Base-by-base conservation (phyloP, 2,797 vertebrate genomes). In the Pangasius sanitwongsei region DNA sequence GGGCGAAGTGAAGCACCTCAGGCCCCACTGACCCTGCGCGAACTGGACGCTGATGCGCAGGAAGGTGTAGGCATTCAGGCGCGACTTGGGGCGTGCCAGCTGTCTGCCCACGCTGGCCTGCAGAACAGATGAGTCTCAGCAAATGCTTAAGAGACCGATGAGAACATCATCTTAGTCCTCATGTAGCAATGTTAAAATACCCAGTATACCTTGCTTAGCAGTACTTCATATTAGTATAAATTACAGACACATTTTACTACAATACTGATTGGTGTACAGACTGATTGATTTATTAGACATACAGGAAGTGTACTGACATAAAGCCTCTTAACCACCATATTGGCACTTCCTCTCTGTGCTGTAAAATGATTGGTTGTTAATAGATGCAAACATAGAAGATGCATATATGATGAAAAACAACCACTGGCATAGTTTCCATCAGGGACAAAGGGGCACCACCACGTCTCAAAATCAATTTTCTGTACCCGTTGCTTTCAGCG, bases 111-210 rank as follows among this genome's bases (percentile, higher is more conserved):
- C 67, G 23, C 69, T 85, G 86, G 84, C 77, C 87, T 88, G 61
- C 80, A 28, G 61, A 90, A 84, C 89, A 91, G 83, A 91, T 90
- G 92, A 86, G 78, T 50, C 72, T 87, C 83, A 63, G 85, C 34
- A 20, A 55, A 70, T 37, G 65, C 20, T 74, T 41, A 55, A 67
- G 13, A 50, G 25, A 78, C 1, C 70, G 5, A 25, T 28, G 4
- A 41, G 50, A 70, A 23, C 28, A 23, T 69, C 48, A 18, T 55
- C 84, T 9, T 8, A 59, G 63, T 50, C 41, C 28, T 84, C 44
- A 44, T 44, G 44, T 6, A 8, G 55, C 15, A 9, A 1, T 67
- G 83, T 50, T n/a, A 34, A 59, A 53, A 37, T 37, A 11, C 31
- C 16, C 16, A 28, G 16, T 41, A 55, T 28, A 0, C 9, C 6